Percentiles rank a stretch among this genome's conserved stretches.
Evolutionary conservation across 2,888 invertebrate genomes (phyloP).

Genomic region (Metacarcinus magister): DNA sequence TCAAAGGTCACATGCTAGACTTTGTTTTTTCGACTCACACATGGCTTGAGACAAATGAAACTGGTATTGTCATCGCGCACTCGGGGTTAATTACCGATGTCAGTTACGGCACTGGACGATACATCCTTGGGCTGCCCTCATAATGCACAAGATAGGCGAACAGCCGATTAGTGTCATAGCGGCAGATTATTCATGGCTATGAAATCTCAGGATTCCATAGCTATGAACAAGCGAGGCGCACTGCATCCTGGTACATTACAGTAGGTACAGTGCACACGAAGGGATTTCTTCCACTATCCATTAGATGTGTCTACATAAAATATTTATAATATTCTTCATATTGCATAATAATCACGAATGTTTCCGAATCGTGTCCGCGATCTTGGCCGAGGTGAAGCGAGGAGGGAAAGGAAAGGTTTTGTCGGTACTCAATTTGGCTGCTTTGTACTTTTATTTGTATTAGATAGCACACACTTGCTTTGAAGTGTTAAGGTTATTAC

Average conservation of each 20-base stretch:
- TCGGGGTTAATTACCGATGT: background rate
- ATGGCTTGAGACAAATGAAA: no score
- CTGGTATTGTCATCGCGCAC: background rate
- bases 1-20: background rate
- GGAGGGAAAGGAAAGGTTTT: background rate
- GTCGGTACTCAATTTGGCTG: no score
- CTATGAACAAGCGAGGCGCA: background rate
- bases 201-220: background rate
- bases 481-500: background rate
- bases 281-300: background rate
- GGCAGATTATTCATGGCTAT: background rate
- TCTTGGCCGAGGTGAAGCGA: background rate
- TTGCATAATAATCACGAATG: background rate
- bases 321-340: background rate
- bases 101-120: background rate
- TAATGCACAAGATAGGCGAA: background rate
- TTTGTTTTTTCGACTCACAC: no score
- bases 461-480: no score
- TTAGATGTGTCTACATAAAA: background rate
- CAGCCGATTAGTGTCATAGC: background rate
- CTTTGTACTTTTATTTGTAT: no score
- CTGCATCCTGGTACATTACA: background rate
- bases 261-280: background rate
- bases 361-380: background rate
- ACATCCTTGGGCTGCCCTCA: background rate